phyloP scores from a whole-genome alignment of 2,113 vertebrate species.

The Rousettus leschenaultii region DNA sequence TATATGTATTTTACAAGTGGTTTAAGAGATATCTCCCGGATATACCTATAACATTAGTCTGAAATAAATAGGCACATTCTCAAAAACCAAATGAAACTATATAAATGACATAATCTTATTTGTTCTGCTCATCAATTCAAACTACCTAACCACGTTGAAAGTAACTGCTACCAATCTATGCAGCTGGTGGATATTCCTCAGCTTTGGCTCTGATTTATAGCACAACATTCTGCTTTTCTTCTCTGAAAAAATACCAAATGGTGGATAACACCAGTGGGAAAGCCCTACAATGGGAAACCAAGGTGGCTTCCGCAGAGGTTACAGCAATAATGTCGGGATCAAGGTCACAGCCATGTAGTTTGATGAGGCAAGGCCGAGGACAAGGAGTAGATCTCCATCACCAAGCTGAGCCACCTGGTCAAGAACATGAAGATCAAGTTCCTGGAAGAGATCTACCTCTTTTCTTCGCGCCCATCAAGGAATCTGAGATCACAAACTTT shows the following conservation, averaged over 20 bases:
- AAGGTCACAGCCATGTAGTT: neutral
- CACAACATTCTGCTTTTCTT: neutral
- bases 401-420: neutral
- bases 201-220: neutral
- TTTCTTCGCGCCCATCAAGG: neutral
- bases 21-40: neutral
- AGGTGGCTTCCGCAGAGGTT: neutral
- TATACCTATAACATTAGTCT: neutral
- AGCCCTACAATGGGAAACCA: neutral
- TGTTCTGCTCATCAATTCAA: neutral
- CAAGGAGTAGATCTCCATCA: neutral
- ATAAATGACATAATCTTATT: neutral
- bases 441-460: neutral
- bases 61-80: conserved; percentile 8
- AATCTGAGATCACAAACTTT: neutral
- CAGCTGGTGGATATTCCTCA: neutral
- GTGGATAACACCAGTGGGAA: neutral
- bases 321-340: no score
- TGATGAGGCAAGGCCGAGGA: neutral
- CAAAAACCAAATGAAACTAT: neutral
- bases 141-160: neutral
- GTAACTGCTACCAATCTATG: neutral
- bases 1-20: neutral
- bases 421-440: neutral
- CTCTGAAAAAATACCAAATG: neutral